These are phyloP conservation scores for Leptinotarsa undecemlineata DNA, from an alignment of 1,140 invertebrate genomes.

Conservation along the genomic window DNA sequence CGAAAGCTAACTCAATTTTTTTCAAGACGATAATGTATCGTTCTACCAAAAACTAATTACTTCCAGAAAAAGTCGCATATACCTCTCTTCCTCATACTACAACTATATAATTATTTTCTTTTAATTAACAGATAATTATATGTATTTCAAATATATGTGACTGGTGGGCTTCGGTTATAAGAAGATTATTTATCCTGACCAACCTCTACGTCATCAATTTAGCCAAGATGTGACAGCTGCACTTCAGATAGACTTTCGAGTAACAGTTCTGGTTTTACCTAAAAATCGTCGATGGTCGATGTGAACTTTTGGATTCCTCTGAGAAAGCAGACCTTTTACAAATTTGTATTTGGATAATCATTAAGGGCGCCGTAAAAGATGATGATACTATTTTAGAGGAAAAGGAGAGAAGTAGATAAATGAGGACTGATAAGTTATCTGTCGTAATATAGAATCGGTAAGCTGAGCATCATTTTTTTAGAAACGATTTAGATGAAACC, in stretches of 20 bases:
- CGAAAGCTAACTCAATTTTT: too few relatives aligned
- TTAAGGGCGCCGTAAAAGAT: neutral
- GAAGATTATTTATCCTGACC: constrained; percentile 1
- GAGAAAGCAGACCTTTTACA: neutral
- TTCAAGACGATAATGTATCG: too few relatives aligned
- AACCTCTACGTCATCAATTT: constrained; percentile 8
- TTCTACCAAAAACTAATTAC: neutral
- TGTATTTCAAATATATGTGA: constrained; percentile 4
- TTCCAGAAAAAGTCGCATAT: neutral
- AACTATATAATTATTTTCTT: neutral
- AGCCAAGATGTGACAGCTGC: neutral
- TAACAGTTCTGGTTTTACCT: neutral
- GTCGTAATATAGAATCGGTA: too few relatives aligned
- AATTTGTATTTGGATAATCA: neutral
- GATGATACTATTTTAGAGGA: neutral
- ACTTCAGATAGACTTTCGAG: neutral
- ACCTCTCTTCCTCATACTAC: neutral
- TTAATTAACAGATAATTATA: constrained; percentile 6
- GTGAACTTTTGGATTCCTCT: neutral
- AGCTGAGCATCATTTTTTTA: too few relatives aligned
- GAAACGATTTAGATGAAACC: too few relatives aligned
- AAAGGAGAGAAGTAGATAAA: too few relatives aligned
- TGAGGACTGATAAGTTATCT: too few relatives aligned
- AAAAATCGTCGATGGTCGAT: neutral
- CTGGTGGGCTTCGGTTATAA: constrained; percentile 7